These are phyloP conservation scores for Heterocephalus glaber DNA, from an alignment of 2,113 vertebrate genomes.

Conservation along the genomic window DNA sequence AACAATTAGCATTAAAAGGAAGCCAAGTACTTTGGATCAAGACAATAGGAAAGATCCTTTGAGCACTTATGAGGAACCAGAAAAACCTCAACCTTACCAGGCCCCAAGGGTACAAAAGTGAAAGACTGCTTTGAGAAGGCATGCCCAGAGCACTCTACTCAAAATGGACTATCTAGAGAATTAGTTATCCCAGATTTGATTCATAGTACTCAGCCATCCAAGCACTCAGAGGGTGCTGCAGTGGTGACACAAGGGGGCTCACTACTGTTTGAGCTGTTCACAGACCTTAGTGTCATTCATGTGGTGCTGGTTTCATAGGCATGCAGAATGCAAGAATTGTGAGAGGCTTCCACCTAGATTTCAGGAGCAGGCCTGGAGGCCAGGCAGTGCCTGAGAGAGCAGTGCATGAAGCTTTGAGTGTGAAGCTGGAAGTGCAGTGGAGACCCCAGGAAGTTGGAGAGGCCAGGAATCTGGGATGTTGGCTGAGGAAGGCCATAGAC, in stretches of 20 bases:
- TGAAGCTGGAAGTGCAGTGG: background rate
- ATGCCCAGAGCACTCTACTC: background rate
- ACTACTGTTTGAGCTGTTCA: background rate
- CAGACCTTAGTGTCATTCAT: background rate
- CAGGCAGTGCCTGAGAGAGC: background rate
- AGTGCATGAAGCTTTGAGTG: background rate
- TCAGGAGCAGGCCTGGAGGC: background rate
- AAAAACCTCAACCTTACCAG: background rate
- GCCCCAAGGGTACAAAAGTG: background rate
- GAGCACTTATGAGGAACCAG: background rate
- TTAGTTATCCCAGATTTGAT: background rate
- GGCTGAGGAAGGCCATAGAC: background rate
- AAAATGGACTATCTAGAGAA: background rate
- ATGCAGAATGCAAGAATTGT: background rate
- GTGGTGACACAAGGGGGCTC: background rate
- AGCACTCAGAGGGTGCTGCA: background rate
- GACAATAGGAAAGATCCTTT: background rate
- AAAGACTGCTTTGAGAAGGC: background rate
- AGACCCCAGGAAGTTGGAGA: background rate
- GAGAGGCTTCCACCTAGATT: background rate
- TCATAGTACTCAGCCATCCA: background rate
- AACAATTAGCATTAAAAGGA: background rate
- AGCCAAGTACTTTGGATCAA: background rate
- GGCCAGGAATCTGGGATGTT: background rate
- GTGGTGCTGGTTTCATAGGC: background rate